These are phyloP conservation scores for Tupiocoris notatus DNA, from an alignment of 2,888 invertebrate species.

Conservation along the genomic window DNA sequence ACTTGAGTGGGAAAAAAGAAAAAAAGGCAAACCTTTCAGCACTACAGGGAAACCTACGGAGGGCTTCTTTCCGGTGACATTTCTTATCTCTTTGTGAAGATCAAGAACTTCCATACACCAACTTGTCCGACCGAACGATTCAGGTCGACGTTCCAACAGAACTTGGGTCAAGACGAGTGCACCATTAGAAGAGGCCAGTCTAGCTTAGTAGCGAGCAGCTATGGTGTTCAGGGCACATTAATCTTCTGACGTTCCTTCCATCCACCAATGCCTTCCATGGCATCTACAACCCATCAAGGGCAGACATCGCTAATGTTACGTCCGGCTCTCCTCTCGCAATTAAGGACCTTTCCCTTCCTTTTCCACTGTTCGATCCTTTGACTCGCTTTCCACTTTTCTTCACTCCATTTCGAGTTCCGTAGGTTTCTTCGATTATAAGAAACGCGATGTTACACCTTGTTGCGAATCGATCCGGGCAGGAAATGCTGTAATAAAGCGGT, in stretches of 20 bases:
- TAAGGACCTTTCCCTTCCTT: conserved; percentile 5
- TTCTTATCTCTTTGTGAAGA: neutral
- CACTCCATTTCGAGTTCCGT: no score
- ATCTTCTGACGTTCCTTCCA: conserved; percentile 11
- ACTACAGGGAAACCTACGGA: no score
- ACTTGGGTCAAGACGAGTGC: conserved; percentile 10
- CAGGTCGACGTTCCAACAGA: neutral
- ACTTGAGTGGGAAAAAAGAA: no score
- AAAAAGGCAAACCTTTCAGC: no score
- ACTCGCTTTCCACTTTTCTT: neutral
- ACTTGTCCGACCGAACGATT: neutral
- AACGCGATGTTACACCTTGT: no score
- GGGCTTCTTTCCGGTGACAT: no score
- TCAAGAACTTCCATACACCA: neutral
- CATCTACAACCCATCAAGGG: conserved; percentile 27
- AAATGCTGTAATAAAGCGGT: no score
- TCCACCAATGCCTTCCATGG: conserved; percentile 14
- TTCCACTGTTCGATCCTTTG: neutral
- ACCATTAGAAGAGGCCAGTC: conserved; percentile 29
- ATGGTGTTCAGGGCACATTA: conserved; percentile 33
- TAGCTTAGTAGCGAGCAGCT: no score
- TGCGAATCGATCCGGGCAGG: no score
- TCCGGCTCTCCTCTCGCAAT: conserved; percentile 34
- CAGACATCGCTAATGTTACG: conserved; percentile 39
- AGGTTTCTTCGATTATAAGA: no score